A percentile compares a stretch with the other conserved stretches of the same genome.
Conservation (phyloP, 2,113 vertebrate genomes). For the human region DNA sequence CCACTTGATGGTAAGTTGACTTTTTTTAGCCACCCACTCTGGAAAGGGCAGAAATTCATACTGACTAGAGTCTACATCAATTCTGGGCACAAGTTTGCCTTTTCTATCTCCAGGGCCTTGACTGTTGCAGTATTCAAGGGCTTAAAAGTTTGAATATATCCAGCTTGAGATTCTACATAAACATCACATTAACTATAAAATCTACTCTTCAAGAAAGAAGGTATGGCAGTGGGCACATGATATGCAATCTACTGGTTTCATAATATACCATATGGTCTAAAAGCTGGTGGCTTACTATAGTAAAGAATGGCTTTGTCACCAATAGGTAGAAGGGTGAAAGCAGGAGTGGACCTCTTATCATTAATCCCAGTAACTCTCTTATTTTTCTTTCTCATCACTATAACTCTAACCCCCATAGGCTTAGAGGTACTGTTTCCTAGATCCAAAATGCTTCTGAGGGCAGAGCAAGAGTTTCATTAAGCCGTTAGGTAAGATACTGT, state of each 20-base stretch:
- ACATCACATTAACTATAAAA: neutral
- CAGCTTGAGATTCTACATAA: neutral
- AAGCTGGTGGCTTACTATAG: neutral
- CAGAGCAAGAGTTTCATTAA: neutral
- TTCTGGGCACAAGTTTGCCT: neutral
- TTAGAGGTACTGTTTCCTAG: neutral
- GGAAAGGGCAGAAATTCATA: neutral
- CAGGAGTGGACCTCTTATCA: too few relatives aligned
- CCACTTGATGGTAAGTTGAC: neutral
- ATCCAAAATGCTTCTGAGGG: neutral
- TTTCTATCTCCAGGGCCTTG: neutral
- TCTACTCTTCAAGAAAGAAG: neutral
- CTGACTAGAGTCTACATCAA: neutral
- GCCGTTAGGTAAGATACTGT: neutral
- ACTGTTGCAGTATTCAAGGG: neutral
- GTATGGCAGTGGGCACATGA: neutral
- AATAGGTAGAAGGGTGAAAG: neutral
- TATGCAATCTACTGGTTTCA: neutral
- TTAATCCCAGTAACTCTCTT: neutral
- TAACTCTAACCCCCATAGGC: neutral
- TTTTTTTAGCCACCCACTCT: neutral
- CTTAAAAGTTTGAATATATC: neutral
- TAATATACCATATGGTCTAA: neutral
- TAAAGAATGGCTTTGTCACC: neutral
- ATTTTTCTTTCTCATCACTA: neutral